These are phyloP conservation scores for Myiotriccus ornatus DNA, from an alignment of 2,797 vertebrate species.

Conservation along the genomic window DNA sequence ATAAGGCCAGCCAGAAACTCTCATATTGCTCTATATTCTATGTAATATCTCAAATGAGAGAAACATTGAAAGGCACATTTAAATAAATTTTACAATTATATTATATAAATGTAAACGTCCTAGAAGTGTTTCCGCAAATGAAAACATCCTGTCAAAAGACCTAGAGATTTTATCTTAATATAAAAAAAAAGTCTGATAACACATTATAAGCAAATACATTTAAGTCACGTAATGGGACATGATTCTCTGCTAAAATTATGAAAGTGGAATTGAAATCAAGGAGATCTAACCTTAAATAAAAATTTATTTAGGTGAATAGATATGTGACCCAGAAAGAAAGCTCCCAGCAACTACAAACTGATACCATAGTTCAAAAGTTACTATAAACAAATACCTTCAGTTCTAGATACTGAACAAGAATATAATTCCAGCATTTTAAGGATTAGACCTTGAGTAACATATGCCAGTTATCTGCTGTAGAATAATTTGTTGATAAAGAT, in stretches of 20 bases:
- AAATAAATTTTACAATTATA: neutral
- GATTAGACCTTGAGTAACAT: neutral
- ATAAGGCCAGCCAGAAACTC: neutral
- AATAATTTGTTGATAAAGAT: neutral
- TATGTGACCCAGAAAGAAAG: neutral
- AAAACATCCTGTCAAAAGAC: neutral
- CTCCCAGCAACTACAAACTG: neutral
- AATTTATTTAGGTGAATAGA: neutral
- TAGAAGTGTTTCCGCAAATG: neutral
- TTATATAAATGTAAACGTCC: neutral
- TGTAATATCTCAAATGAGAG: neutral
- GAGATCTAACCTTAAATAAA: neutral
- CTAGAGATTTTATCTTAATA: neutral
- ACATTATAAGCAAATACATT: neutral
- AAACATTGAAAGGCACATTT: neutral
- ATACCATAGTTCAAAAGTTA: neutral
- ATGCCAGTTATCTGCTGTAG: neutral
- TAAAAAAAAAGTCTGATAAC: neutral
- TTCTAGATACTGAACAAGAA: neutral
- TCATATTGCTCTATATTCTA: neutral
- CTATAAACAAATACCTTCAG: neutral
- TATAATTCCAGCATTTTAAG: neutral
- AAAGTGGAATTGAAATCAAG: neutral
- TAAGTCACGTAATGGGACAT: neutral
- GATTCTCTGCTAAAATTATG: neutral